Evolutionary conservation across 1,140 invertebrate species (phyloP), one percentile per base, ranked within the genome.

Genomic region (Neodiprion lecontei): DNA sequence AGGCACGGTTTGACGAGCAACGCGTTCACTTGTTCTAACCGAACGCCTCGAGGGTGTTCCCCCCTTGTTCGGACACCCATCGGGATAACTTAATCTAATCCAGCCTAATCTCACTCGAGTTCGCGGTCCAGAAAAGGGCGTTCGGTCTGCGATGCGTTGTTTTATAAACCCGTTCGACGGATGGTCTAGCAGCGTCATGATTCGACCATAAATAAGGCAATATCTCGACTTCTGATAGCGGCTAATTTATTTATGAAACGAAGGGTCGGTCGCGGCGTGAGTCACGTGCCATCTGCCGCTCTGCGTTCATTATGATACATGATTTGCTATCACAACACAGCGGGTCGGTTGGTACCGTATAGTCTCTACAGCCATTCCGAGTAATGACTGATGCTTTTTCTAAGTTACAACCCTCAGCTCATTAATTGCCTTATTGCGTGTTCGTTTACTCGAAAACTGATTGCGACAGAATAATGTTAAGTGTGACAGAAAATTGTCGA

Each of bases 221-320:
- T 86, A 86, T 86, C 85, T 83, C 72, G 72, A 78, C 80, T 82
- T 80, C 81, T 80, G 84, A 86, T 87, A 85, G 80, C 79, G 77
- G 75, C 80, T 87, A 87, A 88, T 87, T 87, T 87, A 88, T 87
- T 88, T 87, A 88, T 79, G 81, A 85, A 84, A 79, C 76, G 72
- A 70, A 74, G 73, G 76, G 72, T 77, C 77, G 74, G 65, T 73
- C 75, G 70, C 67, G 72, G 49, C 74, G 73, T 87, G 86, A 87
- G 85, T 88, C 86, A 88, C 86, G 86, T 87, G 85, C 86, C 87
- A 88, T 88, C 87, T 88, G 87, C 83, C 83, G 81, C 61, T 40
- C 7, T 48, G 12, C 14, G 70, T 23, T 69, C 67, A 69, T 69
- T 69, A 69, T 23, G 67, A 69, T 47, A 69, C 14, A 69, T 69